These are phyloP conservation scores for Trichomalopsis sarcophagae DNA, from an alignment of 1,140 invertebrate genomes.

Conservation along the genomic window DNA sequence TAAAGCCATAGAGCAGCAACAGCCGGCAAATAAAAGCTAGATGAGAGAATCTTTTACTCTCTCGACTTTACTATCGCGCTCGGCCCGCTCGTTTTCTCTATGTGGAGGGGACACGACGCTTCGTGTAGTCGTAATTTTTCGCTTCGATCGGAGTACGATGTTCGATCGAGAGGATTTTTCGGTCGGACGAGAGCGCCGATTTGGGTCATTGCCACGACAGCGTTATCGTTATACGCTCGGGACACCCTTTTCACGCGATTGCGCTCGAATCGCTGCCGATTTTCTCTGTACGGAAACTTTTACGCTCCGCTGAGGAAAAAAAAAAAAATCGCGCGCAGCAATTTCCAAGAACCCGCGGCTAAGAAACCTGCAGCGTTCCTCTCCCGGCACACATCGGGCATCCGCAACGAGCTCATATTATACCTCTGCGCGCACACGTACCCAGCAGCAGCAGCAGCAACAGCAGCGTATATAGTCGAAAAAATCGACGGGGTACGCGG, in stretches of 20 bases:
- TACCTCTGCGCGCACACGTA: neutral
- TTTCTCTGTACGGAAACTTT: too few species aligned
- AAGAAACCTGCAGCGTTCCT: neutral
- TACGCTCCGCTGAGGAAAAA: neutral
- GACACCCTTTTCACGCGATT: too few species aligned
- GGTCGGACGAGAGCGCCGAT: too few species aligned
- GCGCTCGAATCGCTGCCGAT: too few species aligned
- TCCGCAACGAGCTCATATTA: neutral
- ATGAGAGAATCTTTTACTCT: conserved; percentile 27
- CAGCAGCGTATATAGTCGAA: neutral
- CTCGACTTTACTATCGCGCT: neutral
- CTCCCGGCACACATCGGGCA: too few species aligned
- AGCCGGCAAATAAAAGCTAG: conserved; percentile 23
- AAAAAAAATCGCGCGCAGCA: neutral
- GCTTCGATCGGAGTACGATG: neutral
- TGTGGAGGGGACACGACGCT: neutral
- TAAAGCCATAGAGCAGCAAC: conserved; percentile 30
- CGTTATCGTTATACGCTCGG: too few species aligned
- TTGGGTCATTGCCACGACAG: too few species aligned
- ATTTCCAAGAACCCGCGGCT: neutral
- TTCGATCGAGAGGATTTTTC: neutral
- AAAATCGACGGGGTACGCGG: conserved; percentile 19
- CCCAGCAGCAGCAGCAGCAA: neutral
- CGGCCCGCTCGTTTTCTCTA: neutral
- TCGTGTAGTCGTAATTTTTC: too few species aligned